These are phyloP conservation scores for Takifugu ocellatus DNA, from an alignment of 2,797 vertebrate species.

Conservation along the genomic window DNA sequence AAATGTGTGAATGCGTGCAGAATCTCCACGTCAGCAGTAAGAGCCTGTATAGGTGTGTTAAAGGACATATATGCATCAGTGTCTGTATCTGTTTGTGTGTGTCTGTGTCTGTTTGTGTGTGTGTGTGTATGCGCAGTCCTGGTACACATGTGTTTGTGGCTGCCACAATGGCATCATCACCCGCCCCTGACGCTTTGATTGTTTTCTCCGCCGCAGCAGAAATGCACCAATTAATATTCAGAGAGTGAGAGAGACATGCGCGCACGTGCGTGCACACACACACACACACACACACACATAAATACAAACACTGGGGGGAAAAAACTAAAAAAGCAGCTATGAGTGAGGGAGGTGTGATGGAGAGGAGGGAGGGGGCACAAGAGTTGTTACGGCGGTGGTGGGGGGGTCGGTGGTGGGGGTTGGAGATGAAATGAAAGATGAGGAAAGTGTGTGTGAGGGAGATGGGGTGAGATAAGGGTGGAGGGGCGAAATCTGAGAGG, in stretches of 20 bases:
- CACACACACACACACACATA: constrained; percentile 24
- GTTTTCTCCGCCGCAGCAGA: constrained; percentile 82
- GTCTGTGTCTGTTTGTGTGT: constrained; percentile 18
- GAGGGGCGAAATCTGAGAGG: constrained; percentile 67
- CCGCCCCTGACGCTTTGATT: constrained; percentile 82
- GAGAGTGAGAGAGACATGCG: constrained; percentile 74
- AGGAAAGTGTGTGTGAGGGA: constrained; percentile 47
- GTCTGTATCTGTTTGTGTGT: constrained; percentile 7
- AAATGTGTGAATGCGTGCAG: constrained; percentile 20
- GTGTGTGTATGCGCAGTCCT: constrained; percentile 41
- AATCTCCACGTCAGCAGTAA: neutral
- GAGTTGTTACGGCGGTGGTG: constrained; percentile 15
- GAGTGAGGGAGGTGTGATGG: constrained; percentile 59
- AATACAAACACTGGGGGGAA: neutral
- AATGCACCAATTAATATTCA: constrained; percentile 86
- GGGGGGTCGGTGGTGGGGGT: constrained; percentile 50
- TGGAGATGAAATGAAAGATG: constrained; percentile 72
- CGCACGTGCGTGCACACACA: constrained; percentile 33
- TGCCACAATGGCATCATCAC: constrained; percentile 80
- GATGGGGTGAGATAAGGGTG: constrained; percentile 21
- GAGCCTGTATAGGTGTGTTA: neutral
- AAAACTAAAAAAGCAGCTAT: constrained; percentile 57
- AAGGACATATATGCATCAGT: neutral
- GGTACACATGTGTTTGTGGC: constrained; percentile 65
- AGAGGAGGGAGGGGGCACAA: constrained; percentile 21